Base-by-base conservation (phyloP, 2,888 invertebrate genomes). In the Brassicogethes aeneus region DNA sequence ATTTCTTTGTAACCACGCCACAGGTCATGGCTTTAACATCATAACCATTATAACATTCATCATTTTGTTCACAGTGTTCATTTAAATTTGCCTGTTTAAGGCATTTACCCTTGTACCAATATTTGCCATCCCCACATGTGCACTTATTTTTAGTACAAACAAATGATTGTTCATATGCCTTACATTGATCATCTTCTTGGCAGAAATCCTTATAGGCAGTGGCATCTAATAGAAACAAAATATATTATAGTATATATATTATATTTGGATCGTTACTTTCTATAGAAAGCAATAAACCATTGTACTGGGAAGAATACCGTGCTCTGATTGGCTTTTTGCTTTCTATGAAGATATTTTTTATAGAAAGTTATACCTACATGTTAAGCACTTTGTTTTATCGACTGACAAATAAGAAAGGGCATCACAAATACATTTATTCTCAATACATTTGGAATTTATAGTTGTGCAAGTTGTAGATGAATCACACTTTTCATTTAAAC, bases 11-110 rank as follows among this genome's bases (percentile, higher is more conserved):
- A 13, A 5, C 40, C 7, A 8, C n/a, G 5, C 15, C 16, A 39
- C 54, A 55, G 12, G 36, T 33, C 35, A 47, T 42, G 2, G 55
- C 43, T 13, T 40, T n/a, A 14, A 47, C 36, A 38, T 50, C 46
- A 16, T 46, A 41, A 3, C 51, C 51, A 41, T 52, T 45, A 37
- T 43, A 54, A 37, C 55, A 55, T 14, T 55, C 46, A 8, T 38
- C 41, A 40, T 51, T 41, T 10, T 12, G 17, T 7, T 15, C 36
- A 37, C 55, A 55, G 3, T 29, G 12, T 23, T 42, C 45, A 5
- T 36, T 30, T n/a, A 47, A 39, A 14, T 10, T 14, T 12, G 16
- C 15, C 7, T 13, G 8, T 36, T 36, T 16, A 12, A 45, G 36
- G 34, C 54, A 54, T 15, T 32, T 39, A 3, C 53, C 51, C 10